Base-by-base conservation (phyloP, 2,888 invertebrate genomes). In the Eupeodes latifasciatus region DNA sequence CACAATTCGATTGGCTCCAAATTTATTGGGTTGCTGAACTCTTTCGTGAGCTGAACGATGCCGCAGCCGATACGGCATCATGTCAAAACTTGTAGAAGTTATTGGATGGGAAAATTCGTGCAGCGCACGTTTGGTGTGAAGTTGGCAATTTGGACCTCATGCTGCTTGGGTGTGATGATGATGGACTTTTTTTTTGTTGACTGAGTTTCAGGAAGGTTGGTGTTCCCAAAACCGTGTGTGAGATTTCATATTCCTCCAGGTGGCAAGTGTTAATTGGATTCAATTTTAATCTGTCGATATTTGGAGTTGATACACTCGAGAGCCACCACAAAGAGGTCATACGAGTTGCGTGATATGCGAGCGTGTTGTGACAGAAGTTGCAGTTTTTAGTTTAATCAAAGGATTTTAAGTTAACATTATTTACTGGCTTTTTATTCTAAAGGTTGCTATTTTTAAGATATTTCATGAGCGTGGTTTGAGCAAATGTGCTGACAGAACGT, bases 211-310 rank as follows among this genome's bases (percentile, higher is more conserved):
- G 11, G 14, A 59, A 47, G 57, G 57, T 49, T 27, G 44, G 57
- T 40, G 36, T 40, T 44, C 59, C 40, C 4, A 40, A 27, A 67
- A 59, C 51, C 19, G 55, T n/a, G 59, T 62, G 67, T 69, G 77
- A 62, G 84, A 85, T 57, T 84, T 59, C 69, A 14, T 69, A 14
- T 47, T 72, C 64, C 78, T 71, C 81, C 89, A 85, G 91, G 93
- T 93, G 93, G 93, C 93, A 93, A 93, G 93, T 93, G 93, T 93
- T 93, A 93, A 93, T 93, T 93, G 93, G 93, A 93, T 93, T 93
- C 93, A 93, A 93, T 93, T 93, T 93, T 85, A 78, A 85, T 88
- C 85, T 88, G 88, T 88, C 88, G 88, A 85, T 88, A 85, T 88
- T 85, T 85, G 85, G 82, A 82, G 78, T 81, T 85, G 64, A 47